Evolutionary conservation across 2,888 invertebrate species (phyloP).

Genomic region (Callyntrura sp.): DNA sequence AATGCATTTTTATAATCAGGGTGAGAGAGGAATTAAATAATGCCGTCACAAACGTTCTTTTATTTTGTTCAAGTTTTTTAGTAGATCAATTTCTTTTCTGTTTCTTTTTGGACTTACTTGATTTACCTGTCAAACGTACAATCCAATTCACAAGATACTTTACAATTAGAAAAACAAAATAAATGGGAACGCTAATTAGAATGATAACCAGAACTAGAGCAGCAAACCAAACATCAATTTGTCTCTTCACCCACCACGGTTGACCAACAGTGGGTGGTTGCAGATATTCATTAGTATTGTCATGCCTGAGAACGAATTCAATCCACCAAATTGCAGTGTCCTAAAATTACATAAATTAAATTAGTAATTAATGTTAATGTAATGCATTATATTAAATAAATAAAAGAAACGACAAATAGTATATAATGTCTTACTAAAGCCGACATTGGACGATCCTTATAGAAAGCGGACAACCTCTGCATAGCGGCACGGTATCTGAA

Average conservation of each 20-base stretch:
- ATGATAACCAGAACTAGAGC: neutral
- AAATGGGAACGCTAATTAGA: neutral
- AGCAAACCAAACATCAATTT: constrained; percentile 57
- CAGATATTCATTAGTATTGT: constrained; percentile 49
- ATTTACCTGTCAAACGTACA: neutral
- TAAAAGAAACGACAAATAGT: no score
- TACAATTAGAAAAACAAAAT: neutral
- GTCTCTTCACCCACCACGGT: constrained; percentile 55
- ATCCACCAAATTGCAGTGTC: constrained; percentile 74
- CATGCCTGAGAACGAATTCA: constrained; percentile 72
- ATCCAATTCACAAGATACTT: no score
- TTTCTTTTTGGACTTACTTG: neutral
- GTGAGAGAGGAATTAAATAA: no score
- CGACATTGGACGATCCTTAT: constrained; percentile 15
- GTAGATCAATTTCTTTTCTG: neutral
- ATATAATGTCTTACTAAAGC: no score
- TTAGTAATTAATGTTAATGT: no score
- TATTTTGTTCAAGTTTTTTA: no score
- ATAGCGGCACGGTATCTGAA: constrained; percentile 34
- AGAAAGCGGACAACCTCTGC: constrained; percentile 19
- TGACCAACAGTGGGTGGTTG: constrained; percentile 34
- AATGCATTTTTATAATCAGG: no score
- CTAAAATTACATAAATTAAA: no score
- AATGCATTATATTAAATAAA: no score
- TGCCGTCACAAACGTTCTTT: no score